These are phyloP conservation scores for Paracentrotus lividus DNA, from an alignment of 53 echinoderm and acorn worm genomes.

Conservation along the genomic window DNA sequence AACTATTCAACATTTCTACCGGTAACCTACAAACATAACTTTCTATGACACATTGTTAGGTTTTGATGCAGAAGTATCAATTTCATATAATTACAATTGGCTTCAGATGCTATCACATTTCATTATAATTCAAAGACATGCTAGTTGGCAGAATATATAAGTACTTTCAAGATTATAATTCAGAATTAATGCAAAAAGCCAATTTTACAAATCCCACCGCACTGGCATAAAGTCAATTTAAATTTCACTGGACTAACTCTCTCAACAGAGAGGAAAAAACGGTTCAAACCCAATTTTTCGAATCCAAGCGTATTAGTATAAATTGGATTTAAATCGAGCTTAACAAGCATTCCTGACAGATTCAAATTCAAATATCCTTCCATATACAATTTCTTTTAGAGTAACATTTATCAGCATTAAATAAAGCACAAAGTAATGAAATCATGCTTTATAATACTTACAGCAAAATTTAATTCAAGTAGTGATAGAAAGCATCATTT, in stretches of 20 bases:
- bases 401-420: background rate
- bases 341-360: too few relatives aligned
- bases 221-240: background rate
- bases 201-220: background rate
- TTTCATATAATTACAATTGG: background rate
- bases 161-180: constrained; percentile 46
- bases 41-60: too few relatives aligned
- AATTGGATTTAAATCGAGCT: too few relatives aligned
- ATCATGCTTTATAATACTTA: background rate
- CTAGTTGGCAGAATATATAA: constrained; percentile 13
- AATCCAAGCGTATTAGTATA: too few relatives aligned
- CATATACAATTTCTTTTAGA: background rate
- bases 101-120: background rate
- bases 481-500: too few relatives aligned
- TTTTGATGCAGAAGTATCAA: constrained; percentile 32
- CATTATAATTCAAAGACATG: background rate
- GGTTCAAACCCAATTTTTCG: too few relatives aligned
- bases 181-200: constrained; percentile 16
- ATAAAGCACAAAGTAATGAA: background rate
- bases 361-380: too few relatives aligned
- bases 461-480: too few relatives aligned
- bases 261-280: background rate
- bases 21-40: background rate
- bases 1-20: background rate
- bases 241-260: background rate